phyloP scores from a whole-genome alignment of 2,888 invertebrate genomes.

The Drosophila phalerata region DNA sequence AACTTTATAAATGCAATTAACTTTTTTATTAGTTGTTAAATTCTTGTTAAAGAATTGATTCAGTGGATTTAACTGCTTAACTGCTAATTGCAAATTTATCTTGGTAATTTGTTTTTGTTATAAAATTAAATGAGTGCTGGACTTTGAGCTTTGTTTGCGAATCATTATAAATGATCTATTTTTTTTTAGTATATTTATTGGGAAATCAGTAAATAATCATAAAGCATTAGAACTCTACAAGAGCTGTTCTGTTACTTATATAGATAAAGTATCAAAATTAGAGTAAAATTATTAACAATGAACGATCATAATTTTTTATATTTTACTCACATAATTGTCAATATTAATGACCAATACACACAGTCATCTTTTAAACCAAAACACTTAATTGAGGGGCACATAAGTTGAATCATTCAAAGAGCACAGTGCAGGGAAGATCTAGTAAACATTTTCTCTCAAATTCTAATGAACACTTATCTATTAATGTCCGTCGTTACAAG shows the following conservation, averaged over 20 bases:
- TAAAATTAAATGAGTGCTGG: not conserved
- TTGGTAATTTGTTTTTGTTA: not conserved
- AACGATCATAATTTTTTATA: not conserved
- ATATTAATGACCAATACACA: not conserved
- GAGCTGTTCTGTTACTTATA: not conserved
- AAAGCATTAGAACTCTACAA: too few species aligned
- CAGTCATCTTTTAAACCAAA: not conserved
- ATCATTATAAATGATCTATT: not conserved
- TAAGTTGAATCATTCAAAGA: not conserved
- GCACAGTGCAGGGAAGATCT: not conserved
- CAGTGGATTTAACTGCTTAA: not conserved
- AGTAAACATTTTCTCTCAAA: not conserved
- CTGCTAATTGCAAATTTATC: not conserved
- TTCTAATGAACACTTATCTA: not conserved
- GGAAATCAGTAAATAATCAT: not conserved
- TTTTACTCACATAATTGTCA: not conserved
- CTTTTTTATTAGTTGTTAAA: constrained; percentile 14
- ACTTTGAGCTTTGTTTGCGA: not conserved
- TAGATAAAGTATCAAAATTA: not conserved
- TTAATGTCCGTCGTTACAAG: not conserved
- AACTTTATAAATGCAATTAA: constrained; percentile 17
- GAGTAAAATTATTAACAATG: not conserved
- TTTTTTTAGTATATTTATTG: not conserved
- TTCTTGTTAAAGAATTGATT: constrained; percentile 13
- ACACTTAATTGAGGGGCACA: not conserved